phyloP scores from a whole-genome alignment of 1,140 invertebrate species.

The Polypedilum vanderplanki region DNA sequence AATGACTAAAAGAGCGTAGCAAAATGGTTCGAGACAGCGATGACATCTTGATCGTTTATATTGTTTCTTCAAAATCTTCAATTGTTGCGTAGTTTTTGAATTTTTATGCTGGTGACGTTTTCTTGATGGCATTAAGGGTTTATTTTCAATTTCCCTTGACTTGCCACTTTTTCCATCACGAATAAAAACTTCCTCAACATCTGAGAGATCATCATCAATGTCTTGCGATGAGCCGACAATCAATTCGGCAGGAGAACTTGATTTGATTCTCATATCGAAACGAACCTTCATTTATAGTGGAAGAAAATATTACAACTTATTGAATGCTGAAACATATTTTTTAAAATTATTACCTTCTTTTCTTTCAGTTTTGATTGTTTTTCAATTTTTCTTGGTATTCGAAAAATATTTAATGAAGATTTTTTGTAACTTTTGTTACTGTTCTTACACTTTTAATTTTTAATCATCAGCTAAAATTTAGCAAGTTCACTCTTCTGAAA shows the following conservation, averaged over 20 bases:
- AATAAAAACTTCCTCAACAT: constrained; percentile 71
- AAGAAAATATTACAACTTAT: no score
- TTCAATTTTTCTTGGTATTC: background rate
- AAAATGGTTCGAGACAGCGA: constrained; percentile 53
- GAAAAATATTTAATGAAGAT: no score
- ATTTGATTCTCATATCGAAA: constrained; percentile 21
- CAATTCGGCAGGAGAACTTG: background rate
- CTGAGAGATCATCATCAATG: constrained; percentile 53
- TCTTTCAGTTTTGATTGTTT: background rate
- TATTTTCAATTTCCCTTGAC: constrained; percentile 33
- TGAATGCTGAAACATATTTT: background rate
- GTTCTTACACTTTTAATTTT: no score
- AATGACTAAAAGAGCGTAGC: constrained; percentile 53
- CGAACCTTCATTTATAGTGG: background rate
- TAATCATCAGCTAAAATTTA: no score
- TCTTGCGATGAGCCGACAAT: constrained; percentile 24
- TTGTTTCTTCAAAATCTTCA: constrained; percentile 45
- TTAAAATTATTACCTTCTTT: background rate
- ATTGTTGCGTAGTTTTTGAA: constrained; percentile 43
- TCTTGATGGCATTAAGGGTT: constrained; percentile 6
- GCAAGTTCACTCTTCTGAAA: background rate
- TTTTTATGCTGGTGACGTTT: constrained; percentile 41
- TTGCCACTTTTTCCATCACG: constrained; percentile 55
- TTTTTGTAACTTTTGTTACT: no score
- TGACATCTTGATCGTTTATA: constrained; percentile 49